Base-by-base conservation (phyloP, 2,797 vertebrate genomes). In the Steatocranus sp. region DNA sequence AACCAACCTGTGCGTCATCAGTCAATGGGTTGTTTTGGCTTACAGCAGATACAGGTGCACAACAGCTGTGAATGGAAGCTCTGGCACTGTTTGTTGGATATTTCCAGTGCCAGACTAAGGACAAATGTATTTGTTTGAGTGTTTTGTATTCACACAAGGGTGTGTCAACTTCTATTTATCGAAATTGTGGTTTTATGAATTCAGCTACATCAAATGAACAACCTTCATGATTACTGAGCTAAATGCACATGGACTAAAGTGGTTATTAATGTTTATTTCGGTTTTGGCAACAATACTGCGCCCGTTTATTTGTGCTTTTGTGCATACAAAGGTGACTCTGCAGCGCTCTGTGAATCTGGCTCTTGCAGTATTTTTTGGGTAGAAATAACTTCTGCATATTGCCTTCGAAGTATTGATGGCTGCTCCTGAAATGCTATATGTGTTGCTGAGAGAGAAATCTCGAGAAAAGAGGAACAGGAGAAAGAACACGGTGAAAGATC, bases 81-180 rank as follows among this genome's bases (percentile, higher is more conserved):
- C 41, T 85, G 87, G 80, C 80, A 66, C 43, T 46, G 5, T 41
- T 73, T 15, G 27, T 17, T 50, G 43, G 75, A 78, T 54, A 61
- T 38, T 81, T 63, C 50, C 75, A 51, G 53, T 18, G 56, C 54
- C 53, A 76, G 51, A 80, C 46, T 75, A 87, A 89, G 83, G 81
- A 86, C 81, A 84, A 84, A 86, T 17, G 73, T 83, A 61, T 89
- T 84, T 82, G 78, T 88, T 80, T 78, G 32, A 54, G 41, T 73
- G 73, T 79, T 86, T 75, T 61, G 41, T 38, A 53, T 74, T 88
- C 76, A 75, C 75, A 78, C 53, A 14, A 77, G 27, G 10, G 51
- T 66, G 46, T 61, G 78, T 80, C 53, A 50, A 53, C 48, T 63
- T 76, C 38, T 49, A 75, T 75, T 89, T 80, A 68, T 50, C 38